These are phyloP conservation scores for Ptilorrhoa leucosticta DNA, from an alignment of 2,113 vertebrate genomes.

Conservation along the genomic window DNA sequence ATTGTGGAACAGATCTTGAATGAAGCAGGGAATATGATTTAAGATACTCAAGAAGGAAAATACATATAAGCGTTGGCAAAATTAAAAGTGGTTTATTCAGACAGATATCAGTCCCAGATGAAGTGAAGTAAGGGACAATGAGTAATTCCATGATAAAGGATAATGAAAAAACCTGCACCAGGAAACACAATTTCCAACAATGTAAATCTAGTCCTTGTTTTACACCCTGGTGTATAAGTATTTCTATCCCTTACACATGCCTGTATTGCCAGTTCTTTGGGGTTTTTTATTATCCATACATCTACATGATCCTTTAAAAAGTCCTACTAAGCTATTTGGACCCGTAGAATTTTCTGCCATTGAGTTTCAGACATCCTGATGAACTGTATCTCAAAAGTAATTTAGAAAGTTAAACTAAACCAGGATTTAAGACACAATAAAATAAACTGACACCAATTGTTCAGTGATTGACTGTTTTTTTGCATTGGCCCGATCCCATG, in stretches of 20 bases:
- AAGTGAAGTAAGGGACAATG: not conserved
- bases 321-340: not conserved
- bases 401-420: not conserved
- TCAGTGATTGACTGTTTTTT: accelerated
- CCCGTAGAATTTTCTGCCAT: not conserved
- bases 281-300: not conserved
- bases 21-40: not conserved
- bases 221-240: not conserved
- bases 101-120: not conserved
- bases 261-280: not conserved
- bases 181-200: not conserved
- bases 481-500: accelerated
- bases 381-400: not conserved
- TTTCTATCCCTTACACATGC: not conserved
- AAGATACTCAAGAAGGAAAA: not conserved
- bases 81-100: not conserved
- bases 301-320: not conserved
- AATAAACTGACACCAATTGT: not conserved
- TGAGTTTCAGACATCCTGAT: not conserved
- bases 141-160: not conserved
- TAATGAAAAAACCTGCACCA: not conserved
- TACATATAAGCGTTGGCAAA: not conserved
- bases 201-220: not conserved
- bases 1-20: not conserved
- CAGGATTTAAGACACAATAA: not conserved